These are phyloP conservation scores for Nysson spinosus DNA, from an alignment of 2,888 invertebrate genomes.

Conservation along the genomic window DNA sequence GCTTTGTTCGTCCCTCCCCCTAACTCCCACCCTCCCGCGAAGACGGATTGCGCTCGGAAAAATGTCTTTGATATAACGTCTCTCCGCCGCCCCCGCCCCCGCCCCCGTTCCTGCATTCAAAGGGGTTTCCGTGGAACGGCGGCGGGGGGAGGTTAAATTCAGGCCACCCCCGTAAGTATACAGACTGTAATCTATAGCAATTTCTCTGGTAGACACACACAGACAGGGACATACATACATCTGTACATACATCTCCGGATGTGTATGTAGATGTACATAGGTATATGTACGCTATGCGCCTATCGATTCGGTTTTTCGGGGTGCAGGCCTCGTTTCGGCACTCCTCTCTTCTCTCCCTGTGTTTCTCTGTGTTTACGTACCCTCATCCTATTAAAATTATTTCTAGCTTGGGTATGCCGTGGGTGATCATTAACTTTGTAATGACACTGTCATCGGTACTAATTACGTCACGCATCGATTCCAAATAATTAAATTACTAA, in stretches of 20 bases:
- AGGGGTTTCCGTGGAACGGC: conserved; percentile 30
- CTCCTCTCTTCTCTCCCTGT: conserved; percentile 34
- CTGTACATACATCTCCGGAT: conserved; percentile 22
- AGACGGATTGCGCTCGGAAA: conserved; percentile 55
- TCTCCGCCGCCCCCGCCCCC: no score
- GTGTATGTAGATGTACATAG: conserved; percentile 50
- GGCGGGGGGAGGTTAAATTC: conserved; percentile 67
- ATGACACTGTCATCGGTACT: no score
- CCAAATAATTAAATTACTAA: no score
- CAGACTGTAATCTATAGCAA: conserved; percentile 68
- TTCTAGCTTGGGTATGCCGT: conserved; percentile 31
- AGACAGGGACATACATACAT: conserved; percentile 23
- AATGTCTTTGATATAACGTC: conserved; percentile 68
- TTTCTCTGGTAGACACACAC: conserved; percentile 30
- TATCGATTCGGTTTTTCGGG: conserved; percentile 76
- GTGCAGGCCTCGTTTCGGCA: conserved; percentile 73
- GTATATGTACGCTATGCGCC: conserved; percentile 69
- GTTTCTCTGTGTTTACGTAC: conserved; percentile 37
- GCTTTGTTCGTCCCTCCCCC: conserved; percentile 37
- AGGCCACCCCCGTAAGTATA: conserved; percentile 71
- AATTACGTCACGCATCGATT: no score
- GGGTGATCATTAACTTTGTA: no score
- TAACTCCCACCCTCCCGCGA: conserved; percentile 22
- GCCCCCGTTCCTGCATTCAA: conserved; percentile 48
- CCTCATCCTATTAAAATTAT: conserved; percentile 51